Percentiles rank a stretch among this genome's conserved stretches.
phyloP scores from a whole-genome alignment of 2,888 invertebrate genomes.

The Eristalinus aeneus region DNA sequence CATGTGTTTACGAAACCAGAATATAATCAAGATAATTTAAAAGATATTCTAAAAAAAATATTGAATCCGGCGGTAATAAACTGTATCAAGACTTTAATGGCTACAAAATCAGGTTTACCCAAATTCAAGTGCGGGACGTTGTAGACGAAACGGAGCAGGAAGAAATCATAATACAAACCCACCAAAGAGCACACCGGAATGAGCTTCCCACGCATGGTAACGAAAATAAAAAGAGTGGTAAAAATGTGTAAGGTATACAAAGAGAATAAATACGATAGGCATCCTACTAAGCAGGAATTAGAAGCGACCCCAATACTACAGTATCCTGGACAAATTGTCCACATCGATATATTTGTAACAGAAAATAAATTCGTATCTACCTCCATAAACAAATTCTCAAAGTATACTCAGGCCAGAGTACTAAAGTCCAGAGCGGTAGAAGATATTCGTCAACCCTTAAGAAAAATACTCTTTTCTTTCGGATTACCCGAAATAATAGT shows the following conservation, averaged over 20 bases:
- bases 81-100: conserved; percentile 4
- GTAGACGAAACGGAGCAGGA: conserved; percentile 26
- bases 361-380: no score
- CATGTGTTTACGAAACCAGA: conserved; percentile 7
- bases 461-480: conserved; percentile 12
- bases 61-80: not conserved
- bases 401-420: not conserved
- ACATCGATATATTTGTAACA: conserved; percentile 45
- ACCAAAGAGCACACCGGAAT: conserved; percentile 17
- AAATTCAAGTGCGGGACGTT: conserved; percentile 42
- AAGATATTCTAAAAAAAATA: not conserved
- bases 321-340: conserved; percentile 53
- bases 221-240: not conserved
- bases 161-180: conserved; percentile 19
- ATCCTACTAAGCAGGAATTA: not conserved
- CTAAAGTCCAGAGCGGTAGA: conserved; percentile 5
- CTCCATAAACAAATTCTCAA: no score
- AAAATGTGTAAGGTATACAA: not conserved
- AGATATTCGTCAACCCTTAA: conserved; percentile 13
- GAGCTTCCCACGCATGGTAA: no score
- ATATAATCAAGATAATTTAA: not conserved
- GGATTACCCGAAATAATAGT: conserved; percentile 30
- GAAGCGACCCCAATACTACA: conserved; percentile 47
- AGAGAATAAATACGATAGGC: not conserved
- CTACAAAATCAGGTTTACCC: conserved; percentile 45